Evolutionary conservation across 2,888 invertebrate genomes (phyloP).

Genomic region (Cinara cedri): DNA sequence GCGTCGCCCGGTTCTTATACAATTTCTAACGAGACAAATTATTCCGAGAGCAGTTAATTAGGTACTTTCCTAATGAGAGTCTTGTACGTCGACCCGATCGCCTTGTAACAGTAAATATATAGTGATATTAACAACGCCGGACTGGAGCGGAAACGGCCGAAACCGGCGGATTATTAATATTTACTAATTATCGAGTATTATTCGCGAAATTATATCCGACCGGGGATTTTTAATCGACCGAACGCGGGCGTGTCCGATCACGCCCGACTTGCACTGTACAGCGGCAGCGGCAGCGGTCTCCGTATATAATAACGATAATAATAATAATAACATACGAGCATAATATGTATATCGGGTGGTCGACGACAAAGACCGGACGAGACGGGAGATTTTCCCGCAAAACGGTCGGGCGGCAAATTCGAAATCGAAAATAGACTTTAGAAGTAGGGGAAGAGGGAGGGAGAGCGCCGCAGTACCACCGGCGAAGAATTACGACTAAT

Average conservation of each 20-base stretch:
- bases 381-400: conserved; percentile 10
- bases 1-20: no score
- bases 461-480: no score
- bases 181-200: neutral
- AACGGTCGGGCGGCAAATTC: neutral
- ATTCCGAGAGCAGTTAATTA: no score
- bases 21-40: no score
- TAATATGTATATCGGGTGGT: neutral
- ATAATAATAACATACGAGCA: neutral
- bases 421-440: conserved; percentile 1
- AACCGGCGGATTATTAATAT: conserved; percentile 8
- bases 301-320: neutral
- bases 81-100: no score
- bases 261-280: conserved; percentile 29
- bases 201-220: conserved; percentile 38
- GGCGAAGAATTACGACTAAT: no score
- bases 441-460: no score
- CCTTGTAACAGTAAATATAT: no score
- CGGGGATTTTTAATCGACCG: conserved; percentile 43
- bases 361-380: neutral
- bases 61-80: no score
- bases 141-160: conserved; percentile 19
- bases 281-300: no score
- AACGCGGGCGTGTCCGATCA: conserved; percentile 44
- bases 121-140: neutral